These are phyloP conservation scores for Sympetrum striolatum DNA, from an alignment of 2,888 invertebrate genomes.

Conservation along the genomic window DNA sequence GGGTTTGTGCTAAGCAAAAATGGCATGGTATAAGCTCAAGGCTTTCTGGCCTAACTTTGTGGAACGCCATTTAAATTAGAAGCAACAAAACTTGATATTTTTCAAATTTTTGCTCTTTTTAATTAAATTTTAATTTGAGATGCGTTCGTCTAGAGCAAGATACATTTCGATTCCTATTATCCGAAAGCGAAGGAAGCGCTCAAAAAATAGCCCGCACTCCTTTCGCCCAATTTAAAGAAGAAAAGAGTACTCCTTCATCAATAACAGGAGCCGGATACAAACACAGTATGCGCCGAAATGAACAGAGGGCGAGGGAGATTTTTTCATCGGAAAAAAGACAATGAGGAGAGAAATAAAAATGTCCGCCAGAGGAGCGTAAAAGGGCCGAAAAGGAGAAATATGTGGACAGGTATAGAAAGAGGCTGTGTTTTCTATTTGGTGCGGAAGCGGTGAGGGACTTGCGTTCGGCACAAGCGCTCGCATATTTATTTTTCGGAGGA, in stretches of 20 bases:
- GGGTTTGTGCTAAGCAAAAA: too few relatives aligned
- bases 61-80: too few relatives aligned
- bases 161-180: not conserved
- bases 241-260: slow-evolving; percentile 22
- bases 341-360: not conserved
- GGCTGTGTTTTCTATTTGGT: not conserved
- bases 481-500: too few relatives aligned
- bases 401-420: slow-evolving; percentile 29
- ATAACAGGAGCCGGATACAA: not conserved
- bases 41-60: too few relatives aligned
- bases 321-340: slow-evolving; percentile 5
- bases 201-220: not conserved
- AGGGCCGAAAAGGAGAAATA: not conserved
- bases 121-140: too few relatives aligned
- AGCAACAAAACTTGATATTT: too few relatives aligned
- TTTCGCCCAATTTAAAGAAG: not conserved
- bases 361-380: not conserved
- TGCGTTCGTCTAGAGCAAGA: too few relatives aligned
- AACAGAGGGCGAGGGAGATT: not conserved
- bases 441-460: not conserved
- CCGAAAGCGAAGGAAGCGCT: not conserved
- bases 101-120: too few relatives aligned
- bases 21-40: too few relatives aligned
- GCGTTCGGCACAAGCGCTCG: not conserved
- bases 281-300: slow-evolving; percentile 33